Evolutionary conservation across 1,140 invertebrate genomes (phyloP).

Genomic region (Zaprionus kolodkinae): DNA sequence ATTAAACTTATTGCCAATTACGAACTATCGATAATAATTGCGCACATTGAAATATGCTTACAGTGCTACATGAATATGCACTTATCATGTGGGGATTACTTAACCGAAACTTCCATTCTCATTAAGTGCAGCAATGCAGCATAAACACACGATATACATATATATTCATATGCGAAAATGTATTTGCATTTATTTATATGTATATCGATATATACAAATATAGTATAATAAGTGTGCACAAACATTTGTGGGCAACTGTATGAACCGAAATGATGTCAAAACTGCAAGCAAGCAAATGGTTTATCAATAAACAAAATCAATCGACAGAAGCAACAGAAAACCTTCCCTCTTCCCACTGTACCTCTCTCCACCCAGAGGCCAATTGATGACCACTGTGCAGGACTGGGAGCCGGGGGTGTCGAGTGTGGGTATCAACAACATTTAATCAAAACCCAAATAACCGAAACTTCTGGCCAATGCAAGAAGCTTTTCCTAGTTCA

Average conservation of each 20-base stretch:
- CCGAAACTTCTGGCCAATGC: slow-evolving; percentile 36
- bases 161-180: background rate
- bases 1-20: slow-evolving; percentile 52
- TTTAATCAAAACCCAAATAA: slow-evolving; percentile 69
- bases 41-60: slow-evolving; percentile 71
- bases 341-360: background rate
- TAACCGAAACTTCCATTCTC: slow-evolving; percentile 51
- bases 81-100: slow-evolving; percentile 58
- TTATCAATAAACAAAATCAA: slow-evolving; percentile 60
- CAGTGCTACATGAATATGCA: slow-evolving; percentile 48
- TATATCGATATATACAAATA: background rate
- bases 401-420: slow-evolving; percentile 2
- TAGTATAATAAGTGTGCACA: background rate
- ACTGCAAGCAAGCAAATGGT: slow-evolving; percentile 49
- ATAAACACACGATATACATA: background rate
- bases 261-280: slow-evolving; percentile 14
- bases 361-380: background rate
- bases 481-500: slow-evolving; percentile 15
- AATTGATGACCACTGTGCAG: slow-evolving; percentile 1
- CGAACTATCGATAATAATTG: slow-evolving; percentile 64
- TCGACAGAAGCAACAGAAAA: slow-evolving; percentile 31
- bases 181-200: slow-evolving; percentile 20
- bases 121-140: slow-evolving; percentile 51
- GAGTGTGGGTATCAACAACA: slow-evolving; percentile 54
- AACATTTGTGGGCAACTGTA: slow-evolving; percentile 1